Conservation (phyloP, 2,797 vertebrate genomes). For the Melanotaenia nigrans region DNA sequence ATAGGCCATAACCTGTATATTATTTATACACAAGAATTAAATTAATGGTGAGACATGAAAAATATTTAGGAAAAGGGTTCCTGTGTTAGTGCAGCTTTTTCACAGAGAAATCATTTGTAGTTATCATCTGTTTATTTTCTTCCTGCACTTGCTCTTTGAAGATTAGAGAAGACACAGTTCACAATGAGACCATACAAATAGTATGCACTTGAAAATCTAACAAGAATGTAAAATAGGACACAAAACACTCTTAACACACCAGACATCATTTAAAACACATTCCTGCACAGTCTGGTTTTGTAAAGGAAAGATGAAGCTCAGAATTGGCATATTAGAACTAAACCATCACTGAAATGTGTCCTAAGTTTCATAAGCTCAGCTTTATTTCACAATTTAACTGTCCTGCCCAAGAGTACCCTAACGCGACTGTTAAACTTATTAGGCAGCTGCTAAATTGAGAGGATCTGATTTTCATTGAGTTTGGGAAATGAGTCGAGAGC, state of each 20-base stretch:
- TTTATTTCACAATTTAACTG: slow-evolving; percentile 44
- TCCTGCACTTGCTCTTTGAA: not conserved
- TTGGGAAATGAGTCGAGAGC: slow-evolving; percentile 46
- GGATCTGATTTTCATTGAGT: slow-evolving; percentile 56
- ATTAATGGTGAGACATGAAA: not conserved
- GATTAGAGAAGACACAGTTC: not conserved
- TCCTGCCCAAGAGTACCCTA: slow-evolving; percentile 26
- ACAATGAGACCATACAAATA: not conserved
- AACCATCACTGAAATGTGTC: slow-evolving; percentile 24
- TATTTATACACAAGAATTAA: not conserved
- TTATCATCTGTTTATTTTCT: not conserved
- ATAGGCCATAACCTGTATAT: slow-evolving; percentile 13
- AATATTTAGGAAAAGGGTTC: not conserved
- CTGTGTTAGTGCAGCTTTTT: slow-evolving; percentile 1
- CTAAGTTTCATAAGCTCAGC: slow-evolving; percentile 18
- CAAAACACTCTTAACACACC: slow-evolving; percentile 13
- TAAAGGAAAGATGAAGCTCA: slow-evolving; percentile 3
- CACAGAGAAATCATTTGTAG: not conserved
- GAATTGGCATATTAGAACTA: slow-evolving; percentile 9
- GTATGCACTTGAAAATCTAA: not conserved
- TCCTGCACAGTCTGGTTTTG: slow-evolving; percentile 15
- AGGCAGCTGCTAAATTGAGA: slow-evolving; percentile 58
- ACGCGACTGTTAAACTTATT: slow-evolving; percentile 54
- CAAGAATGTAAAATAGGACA: not conserved
- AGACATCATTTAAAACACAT: slow-evolving; percentile 15